Conservation (phyloP, 1,140 invertebrate genomes). For the Polyergus mexicanus region DNA sequence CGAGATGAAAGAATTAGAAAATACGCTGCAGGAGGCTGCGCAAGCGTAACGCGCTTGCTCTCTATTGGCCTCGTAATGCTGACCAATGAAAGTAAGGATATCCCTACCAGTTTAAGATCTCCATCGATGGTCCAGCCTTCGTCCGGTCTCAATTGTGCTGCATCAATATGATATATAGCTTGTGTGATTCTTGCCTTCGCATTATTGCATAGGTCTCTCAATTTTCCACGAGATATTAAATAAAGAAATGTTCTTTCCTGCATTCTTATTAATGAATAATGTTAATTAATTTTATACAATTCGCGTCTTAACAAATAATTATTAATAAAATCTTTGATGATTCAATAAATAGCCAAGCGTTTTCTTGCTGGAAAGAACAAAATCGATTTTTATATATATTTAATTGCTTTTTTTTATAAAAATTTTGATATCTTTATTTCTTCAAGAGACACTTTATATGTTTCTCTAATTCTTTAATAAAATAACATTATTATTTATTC, state of each 20-base stretch:
- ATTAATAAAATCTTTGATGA: not conserved
- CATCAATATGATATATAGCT: not conserved
- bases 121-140: slow-evolving; percentile 82
- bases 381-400: not conserved
- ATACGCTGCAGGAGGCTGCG: slow-evolving; percentile 68
- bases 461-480: not conserved
- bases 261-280: not conserved
- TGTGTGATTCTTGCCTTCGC: not conserved
- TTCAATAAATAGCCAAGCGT: not conserved
- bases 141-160: slow-evolving; percentile 20
- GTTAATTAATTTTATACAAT: not conserved
- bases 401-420: not conserved
- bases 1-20: slow-evolving; percentile 20
- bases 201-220: not conserved
- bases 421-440: not conserved
- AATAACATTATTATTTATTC: not conserved
- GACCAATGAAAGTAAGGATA: slow-evolving; percentile 77
- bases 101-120: slow-evolving; percentile 74
- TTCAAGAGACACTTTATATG: not conserved
- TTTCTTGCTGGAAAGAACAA: not conserved
- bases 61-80: slow-evolving; percentile 79
- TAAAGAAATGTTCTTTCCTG: not conserved
- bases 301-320: not conserved
- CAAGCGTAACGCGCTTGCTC: slow-evolving; percentile 75
- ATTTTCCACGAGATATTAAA: not conserved